phyloP scores from a whole-genome alignment of 2,888 invertebrate species.

The Diarsia dahlii region DNA sequence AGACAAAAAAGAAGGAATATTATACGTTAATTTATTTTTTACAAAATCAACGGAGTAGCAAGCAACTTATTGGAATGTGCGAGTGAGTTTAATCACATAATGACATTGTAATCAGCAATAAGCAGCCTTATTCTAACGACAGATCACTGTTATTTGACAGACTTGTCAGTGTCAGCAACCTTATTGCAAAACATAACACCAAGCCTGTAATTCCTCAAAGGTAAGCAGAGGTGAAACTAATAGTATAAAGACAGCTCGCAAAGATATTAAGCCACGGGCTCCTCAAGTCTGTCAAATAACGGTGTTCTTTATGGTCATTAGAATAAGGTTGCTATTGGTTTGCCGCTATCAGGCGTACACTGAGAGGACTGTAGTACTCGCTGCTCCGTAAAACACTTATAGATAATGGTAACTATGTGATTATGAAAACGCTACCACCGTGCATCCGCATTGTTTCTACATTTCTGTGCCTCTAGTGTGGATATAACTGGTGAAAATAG shows the following conservation, averaged over 20 bases:
- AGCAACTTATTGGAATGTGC: neutral
- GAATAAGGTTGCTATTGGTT: neutral
- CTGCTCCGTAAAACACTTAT: slow-evolving; percentile 14
- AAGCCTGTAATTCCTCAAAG: too few relatives aligned
- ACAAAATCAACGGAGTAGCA: slow-evolving; percentile 7
- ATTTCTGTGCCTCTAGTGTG: neutral
- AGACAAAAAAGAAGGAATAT: neutral
- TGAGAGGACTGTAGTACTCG: neutral
- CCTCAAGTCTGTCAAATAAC: neutral
- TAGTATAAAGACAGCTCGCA: too few relatives aligned
- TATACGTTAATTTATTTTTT: neutral
- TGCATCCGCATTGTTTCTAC: slow-evolving; percentile 35
- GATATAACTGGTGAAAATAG: too few relatives aligned
- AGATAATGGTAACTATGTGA: slow-evolving; percentile 51
- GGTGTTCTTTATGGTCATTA: neutral
- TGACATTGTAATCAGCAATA: neutral
- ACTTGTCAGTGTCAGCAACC: neutral
- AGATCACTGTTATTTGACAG: neutral
- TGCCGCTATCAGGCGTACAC: neutral
- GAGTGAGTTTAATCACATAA: neutral
- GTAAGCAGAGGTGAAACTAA: too few relatives aligned
- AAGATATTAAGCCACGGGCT: too few relatives aligned
- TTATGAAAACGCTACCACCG: slow-evolving; percentile 36
- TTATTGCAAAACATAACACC: too few relatives aligned
- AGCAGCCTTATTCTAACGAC: neutral